A percentile compares a stretch with the other conserved stretches of the same genome.
Conservation (phyloP, 1,140 invertebrate species). For the Zaprionus davidi region DNA sequence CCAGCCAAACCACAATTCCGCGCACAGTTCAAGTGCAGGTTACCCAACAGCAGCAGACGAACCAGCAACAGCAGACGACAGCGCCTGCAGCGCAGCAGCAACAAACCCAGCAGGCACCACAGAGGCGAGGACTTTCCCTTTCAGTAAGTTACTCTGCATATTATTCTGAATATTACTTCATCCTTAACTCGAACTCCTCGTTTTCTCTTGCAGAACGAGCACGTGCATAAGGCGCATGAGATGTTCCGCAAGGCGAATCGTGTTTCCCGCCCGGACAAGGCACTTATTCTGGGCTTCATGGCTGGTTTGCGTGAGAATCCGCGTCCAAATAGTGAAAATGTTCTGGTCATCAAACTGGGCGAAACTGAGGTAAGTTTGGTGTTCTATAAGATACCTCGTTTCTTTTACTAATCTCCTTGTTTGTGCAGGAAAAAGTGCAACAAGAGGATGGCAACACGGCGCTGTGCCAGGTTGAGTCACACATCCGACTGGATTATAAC, state of each 20-base stretch:
- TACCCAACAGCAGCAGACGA: slow-evolving; percentile 61
- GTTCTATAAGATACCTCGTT: neutral
- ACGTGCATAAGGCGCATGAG: slow-evolving; percentile 98
- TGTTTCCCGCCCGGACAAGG: slow-evolving; percentile 97
- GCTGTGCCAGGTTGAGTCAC: slow-evolving; percentile 90
- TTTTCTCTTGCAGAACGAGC: slow-evolving; percentile 88
- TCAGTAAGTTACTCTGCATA: slow-evolving; percentile 86
- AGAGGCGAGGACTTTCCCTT: slow-evolving; percentile 90
- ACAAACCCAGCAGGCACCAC: slow-evolving; percentile 84
- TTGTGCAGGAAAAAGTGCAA: slow-evolving; percentile 87
- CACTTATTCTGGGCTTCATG: slow-evolving; percentile 98
- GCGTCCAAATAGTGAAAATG: slow-evolving; percentile 81
- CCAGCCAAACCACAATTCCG: slow-evolving; percentile 50
- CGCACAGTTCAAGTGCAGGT: slow-evolving; percentile 84
- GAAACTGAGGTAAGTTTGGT: slow-evolving; percentile 73
- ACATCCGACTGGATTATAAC: slow-evolving; percentile 95
- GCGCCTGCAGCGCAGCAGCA: slow-evolving; percentile 84
- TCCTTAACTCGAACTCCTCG: neutral
- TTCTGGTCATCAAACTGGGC: slow-evolving; percentile 81
- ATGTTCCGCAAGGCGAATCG: slow-evolving; percentile 98
- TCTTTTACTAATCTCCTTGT: neutral
- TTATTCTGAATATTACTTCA: neutral
- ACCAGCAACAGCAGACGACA: slow-evolving; percentile 64
- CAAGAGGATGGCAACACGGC: slow-evolving; percentile 87
- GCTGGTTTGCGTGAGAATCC: slow-evolving; percentile 89